These are phyloP conservation scores for Parochlus steinenii DNA, from an alignment of 2,888 invertebrate genomes.

Conservation along the genomic window DNA sequence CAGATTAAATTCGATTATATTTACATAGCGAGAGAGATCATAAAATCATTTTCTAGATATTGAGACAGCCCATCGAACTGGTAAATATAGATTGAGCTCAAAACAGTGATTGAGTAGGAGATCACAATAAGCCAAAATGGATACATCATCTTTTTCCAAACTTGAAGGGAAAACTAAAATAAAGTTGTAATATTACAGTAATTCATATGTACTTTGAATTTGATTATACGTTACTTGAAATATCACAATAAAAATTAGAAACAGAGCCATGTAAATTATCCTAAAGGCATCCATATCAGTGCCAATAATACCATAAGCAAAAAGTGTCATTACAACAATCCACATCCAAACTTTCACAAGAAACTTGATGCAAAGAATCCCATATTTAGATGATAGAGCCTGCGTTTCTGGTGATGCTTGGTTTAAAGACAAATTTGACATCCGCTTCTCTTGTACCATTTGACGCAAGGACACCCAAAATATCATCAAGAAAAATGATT, in stretches of 20 bases:
- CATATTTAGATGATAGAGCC: conserved; percentile 23
- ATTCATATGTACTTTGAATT: too few relatives aligned
- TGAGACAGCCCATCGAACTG: conserved; percentile 54
- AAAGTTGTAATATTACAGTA: too few relatives aligned
- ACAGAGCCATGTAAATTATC: conserved; percentile 53
- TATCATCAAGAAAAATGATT: conserved; percentile 37
- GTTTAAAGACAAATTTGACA: too few relatives aligned
- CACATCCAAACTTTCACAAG: conserved; percentile 54
- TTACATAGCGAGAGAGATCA: too few relatives aligned
- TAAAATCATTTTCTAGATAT: too few relatives aligned
- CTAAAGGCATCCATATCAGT: conserved; percentile 45
- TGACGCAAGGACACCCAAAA: conserved; percentile 53
- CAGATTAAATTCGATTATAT: too few relatives aligned
- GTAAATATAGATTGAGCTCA: conserved; percentile 52
- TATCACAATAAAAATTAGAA: conserved; percentile 45
- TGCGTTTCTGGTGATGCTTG: too few relatives aligned
- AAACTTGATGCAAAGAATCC: conserved; percentile 31
- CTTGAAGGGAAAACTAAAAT: conserved; percentile 42
- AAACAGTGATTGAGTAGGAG: conserved; percentile 49
- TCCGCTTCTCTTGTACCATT: conserved; percentile 37
- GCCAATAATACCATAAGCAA: conserved; percentile 45
- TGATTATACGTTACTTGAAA: too few relatives aligned
- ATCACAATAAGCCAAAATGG: conserved; percentile 54
- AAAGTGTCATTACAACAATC: conserved; percentile 45
- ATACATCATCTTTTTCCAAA: conserved; percentile 49